A percentile compares a stretch with the other conserved stretches of the same genome.
These are phyloP conservation scores for Haliaeetus leucogaster DNA, from an alignment of 2,113 vertebrate species.

Conservation along the genomic window DNA sequence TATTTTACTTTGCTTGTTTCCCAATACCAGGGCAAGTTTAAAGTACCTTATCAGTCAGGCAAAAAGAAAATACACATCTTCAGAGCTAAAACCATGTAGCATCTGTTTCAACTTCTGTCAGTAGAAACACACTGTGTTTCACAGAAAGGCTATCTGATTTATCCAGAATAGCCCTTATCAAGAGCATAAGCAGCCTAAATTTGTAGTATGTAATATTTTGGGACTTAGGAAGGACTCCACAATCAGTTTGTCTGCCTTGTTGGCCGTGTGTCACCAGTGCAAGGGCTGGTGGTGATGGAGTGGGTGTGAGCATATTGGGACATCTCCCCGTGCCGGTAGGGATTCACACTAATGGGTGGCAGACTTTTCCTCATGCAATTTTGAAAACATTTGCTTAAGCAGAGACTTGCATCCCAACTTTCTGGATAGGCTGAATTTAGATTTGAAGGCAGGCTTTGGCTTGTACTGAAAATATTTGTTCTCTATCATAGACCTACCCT, in stretches of 20 bases:
- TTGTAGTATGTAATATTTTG: not conserved
- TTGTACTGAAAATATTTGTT: not conserved
- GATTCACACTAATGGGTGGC: not conserved
- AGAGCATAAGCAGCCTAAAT: not conserved
- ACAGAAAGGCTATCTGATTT: not conserved
- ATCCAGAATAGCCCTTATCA: not conserved
- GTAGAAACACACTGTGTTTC: not conserved
- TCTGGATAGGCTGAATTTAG: not conserved
- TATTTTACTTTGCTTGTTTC: not conserved
- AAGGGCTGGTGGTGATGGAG: not conserved
- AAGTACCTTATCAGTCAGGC: not conserved
- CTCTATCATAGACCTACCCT: not conserved
- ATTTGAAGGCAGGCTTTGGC: not conserved
- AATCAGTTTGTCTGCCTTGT: not conserved
- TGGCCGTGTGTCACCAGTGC: not conserved
- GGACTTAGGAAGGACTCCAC: not conserved
- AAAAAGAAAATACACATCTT: not conserved
- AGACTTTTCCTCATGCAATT: not conserved
- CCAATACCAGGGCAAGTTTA: not conserved
- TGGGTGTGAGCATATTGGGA: not conserved
- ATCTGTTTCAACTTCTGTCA: not conserved
- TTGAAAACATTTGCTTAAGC: not conserved
- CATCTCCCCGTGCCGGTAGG: not conserved
- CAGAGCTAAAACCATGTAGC: not conserved
- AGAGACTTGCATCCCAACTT: not conserved